Percentiles rank a stretch among this genome's conserved stretches.
These are phyloP conservation scores for Felis catus DNA, from an alignment of 2,113 vertebrate genomes.

Conservation along the genomic window F.catus_Fca126_mat1.0 CM031423.1:34839501-34840000, in stretches of 20 bases:
- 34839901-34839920: background rate
- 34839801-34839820: background rate
- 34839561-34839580: background rate
- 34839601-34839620: background rate
- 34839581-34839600: background rate
- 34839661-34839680: background rate
- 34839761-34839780: background rate
- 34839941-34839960: background rate
- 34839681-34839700: background rate
- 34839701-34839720: background rate
- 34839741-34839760: background rate
- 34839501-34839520: background rate
- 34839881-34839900: rapidly evolving
- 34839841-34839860: background rate
- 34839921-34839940: background rate
- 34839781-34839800: background rate
- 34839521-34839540: background rate
- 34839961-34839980: background rate
- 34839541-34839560: background rate
- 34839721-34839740: background rate
- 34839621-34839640: background rate
- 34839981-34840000: background rate
- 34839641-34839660: background rate
- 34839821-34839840: background rate
- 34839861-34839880: background rate